Percentiles rank a stretch among this genome's conserved stretches.
These are phyloP conservation scores for Orthonyx spaldingii DNA, from an alignment of 2,113 vertebrate species.

Conservation along the genomic window DNA sequence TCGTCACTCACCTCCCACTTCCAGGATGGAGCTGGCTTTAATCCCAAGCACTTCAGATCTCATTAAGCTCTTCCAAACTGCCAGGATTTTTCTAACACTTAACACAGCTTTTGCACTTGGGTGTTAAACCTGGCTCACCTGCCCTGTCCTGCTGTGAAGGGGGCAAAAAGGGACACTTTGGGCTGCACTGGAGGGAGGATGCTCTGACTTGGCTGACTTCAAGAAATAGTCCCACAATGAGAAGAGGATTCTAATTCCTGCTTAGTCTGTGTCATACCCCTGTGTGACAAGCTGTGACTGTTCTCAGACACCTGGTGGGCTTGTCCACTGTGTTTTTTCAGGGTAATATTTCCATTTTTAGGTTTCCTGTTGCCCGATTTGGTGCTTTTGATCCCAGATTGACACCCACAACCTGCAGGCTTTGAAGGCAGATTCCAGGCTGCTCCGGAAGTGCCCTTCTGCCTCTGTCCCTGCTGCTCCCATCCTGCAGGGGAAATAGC, in stretches of 20 bases:
- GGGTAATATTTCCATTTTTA: background rate
- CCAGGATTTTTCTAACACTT: background rate
- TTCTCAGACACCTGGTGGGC: background rate
- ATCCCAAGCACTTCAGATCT: background rate
- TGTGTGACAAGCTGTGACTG: background rate
- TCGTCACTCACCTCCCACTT: accelerated
- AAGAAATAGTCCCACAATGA: background rate
- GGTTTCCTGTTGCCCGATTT: background rate
- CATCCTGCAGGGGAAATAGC: background rate
- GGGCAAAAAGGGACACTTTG: background rate
- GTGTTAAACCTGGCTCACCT: background rate
- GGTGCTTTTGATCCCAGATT: background rate
- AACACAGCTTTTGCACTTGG: background rate
- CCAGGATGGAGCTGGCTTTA: background rate
- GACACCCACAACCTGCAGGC: background rate
- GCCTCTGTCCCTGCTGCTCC: background rate
- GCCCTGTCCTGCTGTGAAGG: background rate
- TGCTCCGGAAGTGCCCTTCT: background rate
- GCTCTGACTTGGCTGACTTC: background rate
- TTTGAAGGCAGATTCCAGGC: background rate
- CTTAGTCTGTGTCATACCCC: background rate
- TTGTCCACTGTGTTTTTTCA: background rate
- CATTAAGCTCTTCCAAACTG: background rate
- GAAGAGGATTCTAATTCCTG: background rate
- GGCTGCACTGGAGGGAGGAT: accelerated